phyloP scores from a whole-genome alignment of 30 jellyfish, hydroid and myxozoan genomes.

The Mastigias papua region DNA sequence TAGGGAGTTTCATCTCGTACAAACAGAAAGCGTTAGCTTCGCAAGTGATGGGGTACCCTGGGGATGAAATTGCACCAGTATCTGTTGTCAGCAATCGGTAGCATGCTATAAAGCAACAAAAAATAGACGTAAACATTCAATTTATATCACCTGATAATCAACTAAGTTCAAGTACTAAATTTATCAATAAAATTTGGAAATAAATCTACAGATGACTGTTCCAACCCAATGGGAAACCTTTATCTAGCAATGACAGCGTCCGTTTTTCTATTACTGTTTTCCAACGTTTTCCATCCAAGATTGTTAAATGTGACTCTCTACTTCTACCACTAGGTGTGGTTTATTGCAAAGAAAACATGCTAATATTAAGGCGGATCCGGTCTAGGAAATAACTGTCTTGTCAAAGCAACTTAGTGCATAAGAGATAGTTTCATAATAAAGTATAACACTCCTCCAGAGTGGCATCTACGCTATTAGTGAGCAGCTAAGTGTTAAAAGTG shows the following conservation, averaged over 20 bases:
- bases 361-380: too few relatives aligned
- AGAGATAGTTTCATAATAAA: too few relatives aligned
- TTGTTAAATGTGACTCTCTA: too few relatives aligned
- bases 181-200: not conserved
- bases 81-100: not conserved
- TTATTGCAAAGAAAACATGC: too few relatives aligned
- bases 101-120: not conserved
- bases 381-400: too few relatives aligned
- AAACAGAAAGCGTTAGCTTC: not conserved
- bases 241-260: not conserved
- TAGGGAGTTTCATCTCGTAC: not conserved
- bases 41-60: not conserved
- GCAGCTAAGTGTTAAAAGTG: too few relatives aligned
- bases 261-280: not conserved
- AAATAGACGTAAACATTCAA: not conserved
- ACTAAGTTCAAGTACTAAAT: not conserved
- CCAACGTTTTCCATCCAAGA: too few relatives aligned
- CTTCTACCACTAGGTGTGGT: too few relatives aligned
- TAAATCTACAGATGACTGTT: not conserved
- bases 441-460: too few relatives aligned
- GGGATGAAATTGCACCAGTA: not conserved
- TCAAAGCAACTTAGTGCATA: too few relatives aligned
- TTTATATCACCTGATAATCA: not conserved
- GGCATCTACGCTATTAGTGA: too few relatives aligned
- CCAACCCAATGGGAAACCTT: not conserved